Evolutionary conservation across 2,113 vertebrate genomes (phyloP).

Genomic region (Upupa epops): DNA sequence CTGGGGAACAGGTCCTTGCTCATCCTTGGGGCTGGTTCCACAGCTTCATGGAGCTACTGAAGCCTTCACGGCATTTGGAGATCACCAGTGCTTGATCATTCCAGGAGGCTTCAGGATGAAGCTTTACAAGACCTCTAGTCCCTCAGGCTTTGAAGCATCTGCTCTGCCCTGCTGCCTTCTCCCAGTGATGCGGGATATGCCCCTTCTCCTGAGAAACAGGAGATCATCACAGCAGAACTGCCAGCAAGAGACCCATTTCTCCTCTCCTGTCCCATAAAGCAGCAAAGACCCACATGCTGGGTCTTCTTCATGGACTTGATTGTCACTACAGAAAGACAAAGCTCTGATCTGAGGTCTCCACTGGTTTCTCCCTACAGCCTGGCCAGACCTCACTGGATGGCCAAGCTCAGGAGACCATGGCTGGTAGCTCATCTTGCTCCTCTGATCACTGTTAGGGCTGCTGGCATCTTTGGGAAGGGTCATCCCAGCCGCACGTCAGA

Average conservation of each 20-base stretch:
- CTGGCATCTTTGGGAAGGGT: neutral
- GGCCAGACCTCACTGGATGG: neutral
- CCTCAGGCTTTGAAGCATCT: neutral
- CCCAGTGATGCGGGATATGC: fast-evolving
- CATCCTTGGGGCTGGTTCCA: neutral
- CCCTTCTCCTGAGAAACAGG: neutral
- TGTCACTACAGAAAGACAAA: neutral
- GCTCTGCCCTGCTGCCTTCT: fast-evolving
- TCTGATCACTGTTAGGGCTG: neutral
- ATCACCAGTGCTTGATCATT: neutral
- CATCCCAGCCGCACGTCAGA: fast-evolving
- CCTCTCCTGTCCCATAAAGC: neutral
- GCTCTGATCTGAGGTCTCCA: neutral
- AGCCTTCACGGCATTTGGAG: neutral
- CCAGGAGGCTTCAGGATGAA: neutral
- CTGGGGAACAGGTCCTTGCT: fast-evolving
- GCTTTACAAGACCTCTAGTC: neutral
- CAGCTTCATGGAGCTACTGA: neutral
- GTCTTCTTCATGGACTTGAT: neutral
- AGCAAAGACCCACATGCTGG: neutral
- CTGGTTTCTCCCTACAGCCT: neutral
- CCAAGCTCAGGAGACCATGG: fast-evolving
- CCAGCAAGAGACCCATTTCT: neutral
- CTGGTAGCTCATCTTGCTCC: neutral
- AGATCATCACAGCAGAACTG: fast-evolving